phyloP scores from a whole-genome alignment of 1,140 invertebrate species.

The Panagrolaimus sp. region DNA sequence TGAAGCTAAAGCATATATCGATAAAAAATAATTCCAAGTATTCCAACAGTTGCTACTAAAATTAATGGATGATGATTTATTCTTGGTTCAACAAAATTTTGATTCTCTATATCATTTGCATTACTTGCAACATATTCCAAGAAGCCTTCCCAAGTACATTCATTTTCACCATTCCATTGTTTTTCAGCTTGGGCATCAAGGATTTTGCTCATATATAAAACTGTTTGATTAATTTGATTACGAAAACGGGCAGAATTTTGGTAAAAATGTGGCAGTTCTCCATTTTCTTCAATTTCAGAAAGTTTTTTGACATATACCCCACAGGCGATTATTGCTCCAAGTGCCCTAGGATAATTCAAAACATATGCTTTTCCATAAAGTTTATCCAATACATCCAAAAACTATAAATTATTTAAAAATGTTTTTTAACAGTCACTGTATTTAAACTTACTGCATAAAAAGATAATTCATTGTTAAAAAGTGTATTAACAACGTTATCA shows the following conservation, averaged over 20 bases:
- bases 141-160: not conserved
- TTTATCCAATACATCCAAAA: not conserved
- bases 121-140: not conserved
- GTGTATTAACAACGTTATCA: not conserved
- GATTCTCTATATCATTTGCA: not conserved
- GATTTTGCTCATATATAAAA: conserved; percentile 1
- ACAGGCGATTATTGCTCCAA: not conserved
- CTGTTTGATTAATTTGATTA: not conserved
- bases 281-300: conserved; percentile 1
- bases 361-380: not conserved
- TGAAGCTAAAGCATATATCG: too few relatives aligned
- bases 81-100: not conserved
- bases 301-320: not conserved
- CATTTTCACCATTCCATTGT: too few relatives aligned
- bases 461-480: not conserved
- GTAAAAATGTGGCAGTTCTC: not conserved
- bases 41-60: not conserved
- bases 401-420: not conserved
- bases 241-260: not conserved
- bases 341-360: not conserved
- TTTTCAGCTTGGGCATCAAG: not conserved
- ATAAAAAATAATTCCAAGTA: not conserved
- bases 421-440: not conserved
- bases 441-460: conserved; percentile 2
- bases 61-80: not conserved